Conservation (phyloP, 2,113 vertebrate species). For the Lathamus discolor region DNA sequence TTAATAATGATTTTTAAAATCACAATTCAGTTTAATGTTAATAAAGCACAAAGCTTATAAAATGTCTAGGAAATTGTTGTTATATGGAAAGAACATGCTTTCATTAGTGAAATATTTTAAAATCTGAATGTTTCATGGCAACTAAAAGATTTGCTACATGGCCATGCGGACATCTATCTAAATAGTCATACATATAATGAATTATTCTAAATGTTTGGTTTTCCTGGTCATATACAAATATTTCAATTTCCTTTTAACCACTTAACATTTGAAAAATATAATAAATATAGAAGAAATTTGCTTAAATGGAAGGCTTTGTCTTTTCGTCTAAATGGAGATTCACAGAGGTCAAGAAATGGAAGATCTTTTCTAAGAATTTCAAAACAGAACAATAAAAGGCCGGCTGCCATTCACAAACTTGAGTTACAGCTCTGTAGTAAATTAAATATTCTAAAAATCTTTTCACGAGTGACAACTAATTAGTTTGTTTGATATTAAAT, state of each 20-base stretch:
- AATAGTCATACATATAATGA: not conserved
- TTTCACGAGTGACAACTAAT: not conserved
- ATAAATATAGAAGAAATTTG: not conserved
- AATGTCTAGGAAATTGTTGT: not conserved
- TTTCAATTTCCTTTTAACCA: not conserved
- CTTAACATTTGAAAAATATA: not conserved
- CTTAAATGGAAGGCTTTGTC: not conserved
- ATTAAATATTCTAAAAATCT: slow-evolving; percentile 13
- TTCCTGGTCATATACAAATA: not conserved
- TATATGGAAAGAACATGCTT: not conserved
- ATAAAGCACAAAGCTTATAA: not conserved
- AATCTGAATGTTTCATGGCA: not conserved
- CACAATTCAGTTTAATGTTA: not conserved
- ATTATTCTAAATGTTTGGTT: not conserved
- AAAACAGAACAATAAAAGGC: not conserved
- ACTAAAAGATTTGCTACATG: not conserved
- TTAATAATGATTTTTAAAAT: not conserved
- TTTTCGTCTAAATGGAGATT: not conserved
- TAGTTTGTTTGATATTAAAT: slow-evolving; percentile 1
- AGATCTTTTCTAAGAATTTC: not conserved
- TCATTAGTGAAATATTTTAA: not conserved
- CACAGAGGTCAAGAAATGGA: not conserved
- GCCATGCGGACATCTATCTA: not conserved
- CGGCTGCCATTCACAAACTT: not conserved
- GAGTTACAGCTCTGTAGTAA: not conserved